Base-by-base conservation (phyloP, 2,113 vertebrate genomes). In the Motacilla alba region DNA sequence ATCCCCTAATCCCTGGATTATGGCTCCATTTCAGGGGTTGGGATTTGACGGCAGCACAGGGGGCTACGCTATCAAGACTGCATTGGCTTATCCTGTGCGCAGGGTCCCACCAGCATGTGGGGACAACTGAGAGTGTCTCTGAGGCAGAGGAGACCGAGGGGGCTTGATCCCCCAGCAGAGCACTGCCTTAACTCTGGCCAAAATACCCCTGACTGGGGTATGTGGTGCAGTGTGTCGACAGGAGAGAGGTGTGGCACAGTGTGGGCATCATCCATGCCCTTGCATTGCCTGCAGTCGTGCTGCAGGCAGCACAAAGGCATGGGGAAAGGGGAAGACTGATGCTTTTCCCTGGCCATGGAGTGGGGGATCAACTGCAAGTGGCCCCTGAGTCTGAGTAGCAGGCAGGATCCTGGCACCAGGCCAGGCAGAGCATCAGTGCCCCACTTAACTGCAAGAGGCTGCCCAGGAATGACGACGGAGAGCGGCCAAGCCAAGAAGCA, bases 1-100 rank as follows among this genome's bases (percentile, higher is more conserved):
- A 96, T 96, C 97, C 86, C 83, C 93, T 97, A 96, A 97, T 97
- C 97, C 96, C 83, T 28, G 83, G 96, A 97, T 97, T 96, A 97
- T 43, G 95, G 95, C 96, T 97, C 95, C 95, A 84, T 95, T 93
- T 89, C 96, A 97, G 81, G 93, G 87, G n/a, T 47, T 81, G 83
- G 69, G 95, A 95, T 95, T 94, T 95, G 89, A 69, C 30, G 11
- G 60, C 83, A 87, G 66, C 17, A 8, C 44, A n/a, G 55, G 78
- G 94, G 62, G 59, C 84, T 91, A 69, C 0, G 5, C 53, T 59
- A 43, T 46, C 22, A 6, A 77, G 49, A 27, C 39, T 47, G 67
- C 53, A 9, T 49, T 75, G 33, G 26, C 20, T 85, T 33, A 52
- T 16, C 27, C 43, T 28, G 19, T 15, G 9, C 0, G 0, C 30